Base-by-base conservation (phyloP, 2,113 vertebrate genomes). In the Perca fluviatilis region DNA sequence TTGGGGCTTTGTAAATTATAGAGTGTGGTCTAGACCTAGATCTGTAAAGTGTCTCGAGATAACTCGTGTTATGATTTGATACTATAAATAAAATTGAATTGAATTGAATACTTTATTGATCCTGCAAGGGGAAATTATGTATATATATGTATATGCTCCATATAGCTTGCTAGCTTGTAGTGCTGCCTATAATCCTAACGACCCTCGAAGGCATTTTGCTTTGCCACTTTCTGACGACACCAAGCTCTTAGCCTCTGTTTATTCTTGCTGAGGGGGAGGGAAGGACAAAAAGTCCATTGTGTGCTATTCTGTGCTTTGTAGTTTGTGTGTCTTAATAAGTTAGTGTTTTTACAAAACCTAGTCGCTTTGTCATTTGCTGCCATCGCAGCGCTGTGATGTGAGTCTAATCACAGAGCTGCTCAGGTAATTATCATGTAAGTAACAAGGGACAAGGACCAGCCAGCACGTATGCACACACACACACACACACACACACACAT, bases 341-440 rank as follows among this genome's bases (percentile, higher is more conserved):
- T 58, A 14, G 66, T 58, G 54, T 57, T 79, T 80, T 71, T 86
- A 74, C 63, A 27, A 68, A 50, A 69, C 79, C 80, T 83, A 64
- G 80, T 61, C 18, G 27, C 77, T 36, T 43, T 60, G 75, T 77
- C 75, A 56, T 76, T 66, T 63, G 74, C 58, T 69, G 64, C 75
- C 60, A 57, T 77, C 57, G 23, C 60, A 67, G 19, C 19, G 73
- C 83, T 71, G 74, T 60, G 78, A 71, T 76, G 77, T 57, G 61
- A 40, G 84, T 43, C 63, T 87, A 80, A 87, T 84, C 83, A 83
- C 68, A 88, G 63, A 80, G 77, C 82, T 60, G 71, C 71, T 73
- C 43, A 43, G 75, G 74, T 86, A 83, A 84, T 90, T 87, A 90
- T 80, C 77, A 74, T n/a, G 86, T 33, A 43, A 73, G 76, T 23